phyloP scores from a whole-genome alignment of 2,113 vertebrate species.

The Lampris megalopsis region DNA sequence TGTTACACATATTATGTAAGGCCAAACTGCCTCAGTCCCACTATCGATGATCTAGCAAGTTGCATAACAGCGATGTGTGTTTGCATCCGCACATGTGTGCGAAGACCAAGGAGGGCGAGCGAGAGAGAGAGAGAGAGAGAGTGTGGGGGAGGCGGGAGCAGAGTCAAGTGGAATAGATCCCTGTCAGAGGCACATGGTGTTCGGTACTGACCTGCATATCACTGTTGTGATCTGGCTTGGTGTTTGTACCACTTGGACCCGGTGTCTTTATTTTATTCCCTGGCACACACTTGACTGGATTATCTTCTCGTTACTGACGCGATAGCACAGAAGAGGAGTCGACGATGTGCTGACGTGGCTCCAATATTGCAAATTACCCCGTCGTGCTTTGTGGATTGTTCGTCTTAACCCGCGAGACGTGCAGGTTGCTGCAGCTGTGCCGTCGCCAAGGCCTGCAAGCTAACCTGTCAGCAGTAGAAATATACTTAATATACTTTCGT shows the following conservation, averaged over 20 bases:
- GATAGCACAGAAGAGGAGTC: slow-evolving; percentile 12
- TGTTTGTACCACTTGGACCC: slow-evolving; percentile 55
- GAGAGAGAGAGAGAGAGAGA: not conserved
- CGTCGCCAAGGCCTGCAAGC: too few species aligned
- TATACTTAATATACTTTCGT: too few species aligned
- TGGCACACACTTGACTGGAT: slow-evolving; percentile 14
- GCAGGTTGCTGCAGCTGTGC: too few species aligned
- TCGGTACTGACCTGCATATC: slow-evolving; percentile 56
- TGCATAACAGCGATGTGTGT: slow-evolving; percentile 48
- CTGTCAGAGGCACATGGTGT: slow-evolving; percentile 60
- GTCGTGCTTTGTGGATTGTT: too few species aligned
- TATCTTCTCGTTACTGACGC: slow-evolving; percentile 36
- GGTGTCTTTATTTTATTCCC: slow-evolving; percentile 35
- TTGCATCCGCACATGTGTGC: slow-evolving; percentile 9
- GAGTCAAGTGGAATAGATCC: slow-evolving; percentile 26
- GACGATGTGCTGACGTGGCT: not conserved
- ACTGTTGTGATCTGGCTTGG: slow-evolving; percentile 41
- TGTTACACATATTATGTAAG: slow-evolving; percentile 53
- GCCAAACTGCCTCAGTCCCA: slow-evolving; percentile 20
- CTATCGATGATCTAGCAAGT: slow-evolving; percentile 48
- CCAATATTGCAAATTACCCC: slow-evolving; percentile 33
- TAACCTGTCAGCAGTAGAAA: too few species aligned
- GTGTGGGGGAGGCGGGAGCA: not conserved
- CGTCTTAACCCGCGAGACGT: too few species aligned
- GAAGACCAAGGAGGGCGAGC: too few species aligned